Base-by-base conservation (phyloP, 1,140 invertebrate species). In the Muscidifurax raptorellus region DNA sequence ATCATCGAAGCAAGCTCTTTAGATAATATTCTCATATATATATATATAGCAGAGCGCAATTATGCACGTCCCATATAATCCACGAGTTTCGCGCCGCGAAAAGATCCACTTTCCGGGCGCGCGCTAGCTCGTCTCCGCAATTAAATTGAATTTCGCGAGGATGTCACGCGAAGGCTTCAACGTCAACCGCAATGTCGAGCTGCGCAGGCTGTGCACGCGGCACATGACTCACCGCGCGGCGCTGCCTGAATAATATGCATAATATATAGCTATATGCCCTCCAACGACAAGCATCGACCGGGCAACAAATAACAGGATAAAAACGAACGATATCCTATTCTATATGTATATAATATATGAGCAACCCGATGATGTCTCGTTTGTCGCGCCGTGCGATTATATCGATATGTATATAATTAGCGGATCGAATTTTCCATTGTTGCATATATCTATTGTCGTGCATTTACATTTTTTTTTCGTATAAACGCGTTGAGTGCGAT, bases 161-260 rank as follows among this genome's bases (percentile, higher is more conserved):
- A 36, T 40, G 32, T 30, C 66, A 69, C 71, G 71, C 32, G 28
- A 74, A 36, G 28, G 71, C 32, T 74, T 74, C 32, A 36, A 74
- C 32, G 32, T 40, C 22, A 74, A 40, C 71, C 71, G 32, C 71
- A 74, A 74, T 74, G 71, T 74, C 71, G 32, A 36, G 52, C 18
- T 40, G 36, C n/a, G n/a, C 52, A 18, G 52, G 15, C 22, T 59
- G 22, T 59, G 52, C 52, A 59, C 52, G 52, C 1, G 28, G 71
- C 32, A 74, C 28, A 36, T 74, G 71, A 74, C 18, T 74, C 71
- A 74, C 22, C 32, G 32, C 7, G 6, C 5, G 22, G 71, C 27
- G 71, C 32, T 15, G 30, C 32, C 32, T 74, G 71, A 74, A 74
- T 74, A 74, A 40, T 36, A 36, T 36, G 32, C 71, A 74, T 74